These are phyloP conservation scores for Aurelia sp. DNA, from an alignment of 30 jellyfish, hydroid and myxozoan genomes.

Conservation along the genomic window DNA sequence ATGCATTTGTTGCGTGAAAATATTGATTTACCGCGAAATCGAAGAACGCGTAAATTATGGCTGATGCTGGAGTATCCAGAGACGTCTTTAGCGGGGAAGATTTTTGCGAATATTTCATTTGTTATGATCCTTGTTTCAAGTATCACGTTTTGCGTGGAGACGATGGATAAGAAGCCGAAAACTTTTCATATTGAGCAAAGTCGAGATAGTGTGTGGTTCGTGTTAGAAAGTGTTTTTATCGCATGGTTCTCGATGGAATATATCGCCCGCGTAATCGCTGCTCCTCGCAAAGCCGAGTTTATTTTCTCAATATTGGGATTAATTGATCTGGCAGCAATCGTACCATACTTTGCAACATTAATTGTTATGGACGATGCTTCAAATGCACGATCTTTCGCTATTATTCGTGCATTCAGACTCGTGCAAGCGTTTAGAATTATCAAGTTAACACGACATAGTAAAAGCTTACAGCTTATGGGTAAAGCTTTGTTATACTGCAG, in stretches of 20 bases:
- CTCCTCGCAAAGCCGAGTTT: conserved; percentile 74
- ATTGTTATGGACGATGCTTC: conserved; percentile 62
- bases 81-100: conserved; percentile 67
- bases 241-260: conserved; percentile 83
- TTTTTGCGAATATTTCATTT: conserved; percentile 67
- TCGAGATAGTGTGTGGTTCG: conserved; percentile 71
- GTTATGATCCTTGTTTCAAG: conserved; percentile 58
- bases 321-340: conserved; percentile 74
- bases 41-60: conserved; percentile 45
- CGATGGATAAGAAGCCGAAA: conserved; percentile 51
- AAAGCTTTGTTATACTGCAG: conserved; percentile 70
- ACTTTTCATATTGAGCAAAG: conserved; percentile 15
- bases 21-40: conserved; percentile 50
- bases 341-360: conserved; percentile 73
- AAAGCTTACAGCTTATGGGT: conserved; percentile 73
- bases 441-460: conserved; percentile 76
- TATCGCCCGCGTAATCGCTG: conserved; percentile 52
- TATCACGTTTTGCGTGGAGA: conserved; percentile 68
- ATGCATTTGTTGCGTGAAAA: conserved; percentile 46
- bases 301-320: conserved; percentile 77
- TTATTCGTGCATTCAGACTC: conserved; percentile 77
- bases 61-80: conserved; percentile 77
- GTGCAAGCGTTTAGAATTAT: conserved; percentile 76
- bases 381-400: conserved; percentile 75
- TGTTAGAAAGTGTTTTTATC: conserved; percentile 62